phyloP scores from a whole-genome alignment of 92 coral and sea anemone genomes.

The Epizoanthus illoricatus region DNA sequence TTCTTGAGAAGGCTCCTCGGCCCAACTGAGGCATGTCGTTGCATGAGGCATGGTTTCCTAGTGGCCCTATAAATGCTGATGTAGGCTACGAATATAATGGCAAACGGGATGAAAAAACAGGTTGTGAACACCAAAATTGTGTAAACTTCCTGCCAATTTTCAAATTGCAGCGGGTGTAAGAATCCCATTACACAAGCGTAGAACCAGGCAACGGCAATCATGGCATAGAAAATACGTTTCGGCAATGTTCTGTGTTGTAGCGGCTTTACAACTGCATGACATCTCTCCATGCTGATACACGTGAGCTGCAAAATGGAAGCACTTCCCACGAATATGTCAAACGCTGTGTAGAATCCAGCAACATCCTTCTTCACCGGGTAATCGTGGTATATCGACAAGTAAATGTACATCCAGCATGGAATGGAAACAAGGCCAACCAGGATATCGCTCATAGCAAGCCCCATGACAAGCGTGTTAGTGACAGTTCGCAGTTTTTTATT shows the following conservation, averaged over 20 bases:
- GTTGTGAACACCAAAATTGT: constrained; percentile 70
- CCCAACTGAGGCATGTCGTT: constrained; percentile 32
- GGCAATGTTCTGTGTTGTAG: constrained; percentile 76
- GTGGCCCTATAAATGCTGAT: constrained; percentile 56
- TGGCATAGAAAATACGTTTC: constrained; percentile 53
- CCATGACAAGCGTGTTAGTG: constrained; percentile 73
- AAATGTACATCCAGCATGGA: constrained; percentile 79
- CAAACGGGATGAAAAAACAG: constrained; percentile 69
- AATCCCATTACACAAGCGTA: constrained; percentile 71
- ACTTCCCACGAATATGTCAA: constrained; percentile 83
- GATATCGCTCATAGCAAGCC: constrained; percentile 72
- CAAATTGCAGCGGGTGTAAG: constrained; percentile 72
- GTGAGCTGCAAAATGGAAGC: constrained; percentile 86
- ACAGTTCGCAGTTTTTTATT: constrained; percentile 78
- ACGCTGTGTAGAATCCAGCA: constrained; percentile 67
- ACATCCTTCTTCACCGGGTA: constrained; percentile 28
- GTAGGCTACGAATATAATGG: constrained; percentile 68
- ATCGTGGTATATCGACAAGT: constrained; percentile 45
- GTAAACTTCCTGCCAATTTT: constrained; percentile 66
- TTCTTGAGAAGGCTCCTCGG: constrained; percentile 55
- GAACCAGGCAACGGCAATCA: constrained; percentile 73
- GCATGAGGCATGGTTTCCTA: constrained; percentile 39
- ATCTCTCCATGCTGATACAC: constrained; percentile 83
- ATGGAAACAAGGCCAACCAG: constrained; percentile 85
- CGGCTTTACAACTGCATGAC: constrained; percentile 86